A percentile compares a stretch with the other conserved stretches of the same genome.
These are phyloP conservation scores for Mus minutoides DNA, from an alignment of 2,797 vertebrate species.

Conservation along the genomic window DNA sequence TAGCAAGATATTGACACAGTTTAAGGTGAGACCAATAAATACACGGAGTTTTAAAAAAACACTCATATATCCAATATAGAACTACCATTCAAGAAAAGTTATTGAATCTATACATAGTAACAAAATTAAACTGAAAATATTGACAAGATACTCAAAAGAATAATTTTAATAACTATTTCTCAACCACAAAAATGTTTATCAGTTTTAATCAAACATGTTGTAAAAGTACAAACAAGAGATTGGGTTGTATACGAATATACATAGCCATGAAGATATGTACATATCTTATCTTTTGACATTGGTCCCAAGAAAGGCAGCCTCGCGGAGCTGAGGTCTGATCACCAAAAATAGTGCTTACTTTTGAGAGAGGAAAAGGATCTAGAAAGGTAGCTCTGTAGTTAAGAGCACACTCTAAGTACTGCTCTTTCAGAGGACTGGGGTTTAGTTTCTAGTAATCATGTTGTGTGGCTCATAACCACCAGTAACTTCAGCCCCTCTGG, in stretches of 20 bases:
- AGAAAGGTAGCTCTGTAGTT: background rate
- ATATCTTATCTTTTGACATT: background rate
- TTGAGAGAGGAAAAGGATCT: background rate
- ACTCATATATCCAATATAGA: background rate
- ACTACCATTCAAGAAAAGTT: constrained; percentile 12
- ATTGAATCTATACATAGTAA: background rate
- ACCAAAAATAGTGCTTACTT: background rate
- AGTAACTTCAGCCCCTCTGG: no score
- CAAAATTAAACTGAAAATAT: background rate
- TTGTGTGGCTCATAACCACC: background rate
- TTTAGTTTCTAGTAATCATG: background rate
- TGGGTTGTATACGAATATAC: background rate
- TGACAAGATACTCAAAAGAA: background rate
- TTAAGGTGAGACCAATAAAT: background rate
- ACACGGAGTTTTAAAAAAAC: background rate
- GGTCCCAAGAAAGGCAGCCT: no score
- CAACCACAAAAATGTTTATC: background rate
- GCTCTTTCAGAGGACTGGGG: background rate
- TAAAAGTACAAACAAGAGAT: background rate
- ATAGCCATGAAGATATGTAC: background rate
- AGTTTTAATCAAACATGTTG: background rate
- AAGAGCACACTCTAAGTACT: background rate
- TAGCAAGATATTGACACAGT: background rate
- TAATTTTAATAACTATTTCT: constrained; percentile 6
- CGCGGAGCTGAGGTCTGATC: no score